Conservation (phyloP, 2,113 vertebrate species). For the Caretta caretta region DNA sequence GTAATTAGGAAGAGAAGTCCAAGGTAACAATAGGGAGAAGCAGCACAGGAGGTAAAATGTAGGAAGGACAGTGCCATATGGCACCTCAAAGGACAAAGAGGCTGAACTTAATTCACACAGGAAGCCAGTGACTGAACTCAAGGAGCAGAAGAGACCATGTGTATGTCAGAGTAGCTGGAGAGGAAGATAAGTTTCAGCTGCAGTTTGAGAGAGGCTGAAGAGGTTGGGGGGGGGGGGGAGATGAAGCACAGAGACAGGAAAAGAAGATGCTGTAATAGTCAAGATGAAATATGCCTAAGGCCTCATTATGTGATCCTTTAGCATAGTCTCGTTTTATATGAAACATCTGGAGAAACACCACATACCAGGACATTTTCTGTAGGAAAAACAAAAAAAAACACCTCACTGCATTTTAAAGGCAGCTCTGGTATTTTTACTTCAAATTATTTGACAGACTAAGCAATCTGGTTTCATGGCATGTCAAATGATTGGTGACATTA, state of each 20-base stretch:
- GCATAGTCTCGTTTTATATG: background rate
- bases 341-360: background rate
- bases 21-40: background rate
- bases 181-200: background rate
- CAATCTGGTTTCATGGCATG: background rate
- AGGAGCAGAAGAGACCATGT: background rate
- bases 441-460: background rate
- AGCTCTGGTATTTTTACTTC: background rate
- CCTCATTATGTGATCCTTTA: background rate
- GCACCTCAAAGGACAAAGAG: background rate
- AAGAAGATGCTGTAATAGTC: background rate
- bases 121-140: background rate
- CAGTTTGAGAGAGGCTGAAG: background rate
- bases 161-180: background rate
- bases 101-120: fast-evolving
- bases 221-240: background rate
- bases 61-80: background rate
- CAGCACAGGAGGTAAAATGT: background rate
- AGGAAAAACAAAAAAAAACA: background rate
- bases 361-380: background rate
- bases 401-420: background rate
- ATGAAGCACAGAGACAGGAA: background rate
- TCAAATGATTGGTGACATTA: background rate
- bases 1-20: background rate
- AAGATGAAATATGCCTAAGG: background rate